A percentile compares a stretch with the other conserved stretches of the same genome.
Evolutionary conservation across 2,113 vertebrate species (phyloP).

Genomic region (Hylia prasina): DNA sequence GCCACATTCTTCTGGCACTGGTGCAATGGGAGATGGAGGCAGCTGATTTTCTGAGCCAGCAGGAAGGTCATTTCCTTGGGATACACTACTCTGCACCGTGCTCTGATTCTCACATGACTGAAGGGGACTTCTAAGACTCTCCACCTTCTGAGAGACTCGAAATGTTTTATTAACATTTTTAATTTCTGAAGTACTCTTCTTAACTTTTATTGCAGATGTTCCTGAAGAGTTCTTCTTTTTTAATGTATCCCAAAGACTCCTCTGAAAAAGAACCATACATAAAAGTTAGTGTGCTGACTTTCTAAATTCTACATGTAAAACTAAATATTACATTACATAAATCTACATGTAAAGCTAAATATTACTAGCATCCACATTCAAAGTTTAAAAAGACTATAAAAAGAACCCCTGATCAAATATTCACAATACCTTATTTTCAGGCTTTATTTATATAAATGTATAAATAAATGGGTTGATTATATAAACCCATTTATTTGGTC

Average conservation of each 20-base stretch:
- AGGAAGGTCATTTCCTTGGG: background rate
- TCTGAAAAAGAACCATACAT: conserved; percentile 72
- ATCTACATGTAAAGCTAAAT: background rate
- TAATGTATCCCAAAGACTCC: conserved; percentile 84
- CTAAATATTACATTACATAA: background rate
- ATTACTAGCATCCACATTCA: background rate
- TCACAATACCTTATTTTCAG: background rate
- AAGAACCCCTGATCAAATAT: background rate
- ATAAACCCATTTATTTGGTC: background rate
- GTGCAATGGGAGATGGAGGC: conserved; percentile 42
- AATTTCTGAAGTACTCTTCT: conserved; percentile 43
- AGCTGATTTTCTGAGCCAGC: conserved; percentile 51
- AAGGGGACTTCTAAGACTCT: conserved; percentile 78
- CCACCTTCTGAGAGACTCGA: conserved; percentile 69
- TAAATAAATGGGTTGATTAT: too few species aligned
- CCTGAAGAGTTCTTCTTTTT: conserved; percentile 76
- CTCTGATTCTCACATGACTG: conserved; percentile 76
- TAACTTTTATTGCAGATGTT: conserved; percentile 27
- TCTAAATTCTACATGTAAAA: background rate
- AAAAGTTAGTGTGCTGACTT: background rate
- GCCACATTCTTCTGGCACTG: conserved; percentile 14
- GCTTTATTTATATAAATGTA: too few species aligned
- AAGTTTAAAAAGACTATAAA: background rate
- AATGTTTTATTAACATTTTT: conserved; percentile 82
- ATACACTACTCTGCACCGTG: background rate